phyloP scores from a whole-genome alignment of 2,888 invertebrate species.

The Lithophane leautieri region DNA sequence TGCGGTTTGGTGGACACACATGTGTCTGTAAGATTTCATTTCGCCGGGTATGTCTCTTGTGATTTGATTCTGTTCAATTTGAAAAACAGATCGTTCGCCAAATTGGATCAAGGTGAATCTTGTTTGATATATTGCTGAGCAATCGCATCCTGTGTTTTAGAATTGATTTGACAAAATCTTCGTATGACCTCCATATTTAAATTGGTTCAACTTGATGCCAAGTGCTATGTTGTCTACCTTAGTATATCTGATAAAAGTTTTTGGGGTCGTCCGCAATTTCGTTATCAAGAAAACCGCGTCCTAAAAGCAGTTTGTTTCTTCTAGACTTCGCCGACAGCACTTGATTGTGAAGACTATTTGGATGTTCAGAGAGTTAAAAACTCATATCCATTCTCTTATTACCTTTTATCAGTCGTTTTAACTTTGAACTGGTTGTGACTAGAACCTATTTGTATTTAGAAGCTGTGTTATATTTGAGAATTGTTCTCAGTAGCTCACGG shows the following conservation, averaged over 20 bases:
- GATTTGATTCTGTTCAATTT: slow-evolving; percentile 10
- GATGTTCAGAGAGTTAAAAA: slow-evolving; percentile 19
- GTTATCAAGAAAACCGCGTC: slow-evolving; percentile 5
- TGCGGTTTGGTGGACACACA: background rate
- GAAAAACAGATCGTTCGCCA: background rate
- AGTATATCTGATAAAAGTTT: background rate
- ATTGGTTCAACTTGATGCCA: background rate
- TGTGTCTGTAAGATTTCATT: background rate
- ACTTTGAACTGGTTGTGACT: slow-evolving; percentile 13
- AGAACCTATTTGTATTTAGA: slow-evolving; percentile 4
- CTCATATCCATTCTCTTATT: slow-evolving; percentile 26
- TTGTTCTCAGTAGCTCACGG: background rate
- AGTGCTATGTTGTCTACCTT: background rate
- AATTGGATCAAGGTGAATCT: slow-evolving; percentile 24
- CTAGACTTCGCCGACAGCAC: slow-evolving; percentile 7
- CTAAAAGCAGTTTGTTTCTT: slow-evolving; percentile 9
- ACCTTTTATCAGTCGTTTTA: slow-evolving; percentile 24
- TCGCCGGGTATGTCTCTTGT: background rate
- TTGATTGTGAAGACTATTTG: background rate
- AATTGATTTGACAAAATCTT: background rate
- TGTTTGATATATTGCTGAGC: background rate
- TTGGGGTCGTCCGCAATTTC: background rate
- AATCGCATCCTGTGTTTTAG: background rate
- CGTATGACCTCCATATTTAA: too few relatives aligned
- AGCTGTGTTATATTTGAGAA: background rate